These are phyloP conservation scores for Meteorus colon DNA, from an alignment of 2,888 invertebrate species.

Conservation along the genomic window DNA sequence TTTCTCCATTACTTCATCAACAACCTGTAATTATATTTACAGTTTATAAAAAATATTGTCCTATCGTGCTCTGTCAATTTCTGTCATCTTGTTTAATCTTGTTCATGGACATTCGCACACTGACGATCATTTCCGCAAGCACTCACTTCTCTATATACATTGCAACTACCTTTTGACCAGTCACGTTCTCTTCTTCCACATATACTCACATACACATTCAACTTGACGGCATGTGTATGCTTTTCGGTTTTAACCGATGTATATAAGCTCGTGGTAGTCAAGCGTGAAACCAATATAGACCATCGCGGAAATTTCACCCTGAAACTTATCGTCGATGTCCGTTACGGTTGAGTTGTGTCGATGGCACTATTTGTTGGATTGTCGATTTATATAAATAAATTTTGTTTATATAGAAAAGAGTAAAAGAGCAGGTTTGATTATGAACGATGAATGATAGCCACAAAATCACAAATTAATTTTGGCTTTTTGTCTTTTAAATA, in stretches of 20 bases:
- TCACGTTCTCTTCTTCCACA: constrained; percentile 62
- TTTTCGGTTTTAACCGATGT: constrained; percentile 64
- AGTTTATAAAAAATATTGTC: constrained; percentile 28
- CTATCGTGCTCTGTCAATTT: constrained; percentile 35
- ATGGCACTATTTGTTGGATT: constrained; percentile 43
- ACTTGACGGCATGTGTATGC: constrained; percentile 46
- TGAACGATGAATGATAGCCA: too few relatives aligned
- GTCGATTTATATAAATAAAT: constrained; percentile 26
- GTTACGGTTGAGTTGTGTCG: constrained; percentile 46
- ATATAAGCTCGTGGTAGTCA: constrained; percentile 47
- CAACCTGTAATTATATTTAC: background rate
- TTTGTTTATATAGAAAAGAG: too few relatives aligned
- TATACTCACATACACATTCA: constrained; percentile 35
- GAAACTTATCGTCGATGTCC: constrained; percentile 44
- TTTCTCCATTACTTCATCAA: background rate
- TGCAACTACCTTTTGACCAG: constrained; percentile 10
- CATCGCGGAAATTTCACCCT: constrained; percentile 45
- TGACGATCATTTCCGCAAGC: constrained; percentile 15
- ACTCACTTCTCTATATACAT: background rate
- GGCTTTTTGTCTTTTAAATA: background rate
- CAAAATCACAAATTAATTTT: background rate
- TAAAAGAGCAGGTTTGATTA: too few relatives aligned
- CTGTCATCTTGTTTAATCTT: constrained; percentile 19
- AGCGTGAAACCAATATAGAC: constrained; percentile 67
- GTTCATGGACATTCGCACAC: background rate